These are phyloP conservation scores for Hydriomena furcata DNA, from an alignment of 2,888 invertebrate genomes.

Conservation along the genomic window DNA sequence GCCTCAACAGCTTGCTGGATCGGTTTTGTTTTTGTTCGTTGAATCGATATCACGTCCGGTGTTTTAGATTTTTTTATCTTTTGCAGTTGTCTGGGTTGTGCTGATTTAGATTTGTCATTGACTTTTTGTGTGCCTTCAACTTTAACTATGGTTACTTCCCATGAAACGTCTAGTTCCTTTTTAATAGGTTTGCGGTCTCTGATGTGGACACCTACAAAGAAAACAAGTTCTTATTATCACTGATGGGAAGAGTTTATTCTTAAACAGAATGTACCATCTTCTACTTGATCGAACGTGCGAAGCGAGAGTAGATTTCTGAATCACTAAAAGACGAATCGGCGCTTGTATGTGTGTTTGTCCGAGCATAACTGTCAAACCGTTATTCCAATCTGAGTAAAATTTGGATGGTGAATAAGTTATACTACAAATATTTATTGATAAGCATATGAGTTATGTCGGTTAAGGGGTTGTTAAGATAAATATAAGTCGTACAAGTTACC, in stretches of 20 bases:
- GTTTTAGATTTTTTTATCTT: constrained; percentile 2
- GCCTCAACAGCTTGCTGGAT: neutral
- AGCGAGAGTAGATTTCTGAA: too few species aligned
- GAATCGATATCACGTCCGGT: constrained; percentile 11
- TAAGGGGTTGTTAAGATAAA: too few species aligned
- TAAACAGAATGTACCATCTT: too few species aligned
- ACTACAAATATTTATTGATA: too few species aligned
- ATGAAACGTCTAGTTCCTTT: constrained; percentile 20
- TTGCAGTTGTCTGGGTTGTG: neutral
- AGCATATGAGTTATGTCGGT: too few species aligned
- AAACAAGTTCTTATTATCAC: constrained; percentile 18
- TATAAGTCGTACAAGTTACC: too few species aligned
- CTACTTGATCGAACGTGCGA: too few species aligned
- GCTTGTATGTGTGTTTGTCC: too few species aligned
- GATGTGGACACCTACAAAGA: constrained; percentile 25
- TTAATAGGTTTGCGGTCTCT: constrained; percentile 15
- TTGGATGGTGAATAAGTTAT: too few species aligned
- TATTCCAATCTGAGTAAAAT: too few species aligned
- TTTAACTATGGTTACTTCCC: constrained; percentile 24
- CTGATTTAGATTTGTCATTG: constrained; percentile 1
- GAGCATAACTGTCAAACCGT: too few species aligned
- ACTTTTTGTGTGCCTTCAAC: constrained; percentile 4
- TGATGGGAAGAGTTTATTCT: neutral
- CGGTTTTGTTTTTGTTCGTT: constrained; percentile 11
- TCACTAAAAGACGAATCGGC: too few species aligned